Percentiles rank a stretch among this genome's conserved stretches.
These are phyloP conservation scores for Eugnorisma glareosa DNA, from an alignment of 2,888 invertebrate species.

Conservation along the genomic window DNA sequence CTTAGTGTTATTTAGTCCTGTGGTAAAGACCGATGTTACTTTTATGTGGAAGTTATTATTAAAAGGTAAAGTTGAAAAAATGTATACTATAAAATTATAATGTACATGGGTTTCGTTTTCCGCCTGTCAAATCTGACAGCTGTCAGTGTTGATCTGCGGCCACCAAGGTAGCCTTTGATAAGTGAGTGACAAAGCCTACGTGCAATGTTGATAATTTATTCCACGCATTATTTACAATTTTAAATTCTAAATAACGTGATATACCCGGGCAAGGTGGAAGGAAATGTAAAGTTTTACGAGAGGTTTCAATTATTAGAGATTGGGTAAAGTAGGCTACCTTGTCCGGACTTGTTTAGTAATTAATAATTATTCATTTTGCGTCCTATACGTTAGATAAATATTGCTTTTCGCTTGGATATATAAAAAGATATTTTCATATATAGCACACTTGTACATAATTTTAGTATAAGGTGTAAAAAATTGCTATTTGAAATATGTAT, in stretches of 20 bases:
- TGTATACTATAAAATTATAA: slow-evolving; percentile 60
- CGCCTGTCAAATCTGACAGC: slow-evolving; percentile 66
- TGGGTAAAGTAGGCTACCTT: slow-evolving; percentile 49
- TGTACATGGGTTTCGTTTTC: slow-evolving; percentile 61
- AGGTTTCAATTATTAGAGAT: slow-evolving; percentile 65
- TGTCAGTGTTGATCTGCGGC: slow-evolving; percentile 59
- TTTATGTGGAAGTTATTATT: slow-evolving; percentile 35
- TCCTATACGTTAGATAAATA: slow-evolving; percentile 69
- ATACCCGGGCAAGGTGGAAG: slow-evolving; percentile 63
- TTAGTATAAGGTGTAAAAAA: slow-evolving; percentile 84
- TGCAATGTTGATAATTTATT: slow-evolving; percentile 68
- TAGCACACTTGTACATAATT: slow-evolving; percentile 84
- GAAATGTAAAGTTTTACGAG: slow-evolving; percentile 55
- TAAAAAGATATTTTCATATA: slow-evolving; percentile 83
- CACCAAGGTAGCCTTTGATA: slow-evolving; percentile 56
- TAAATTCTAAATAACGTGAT: slow-evolving; percentile 70
- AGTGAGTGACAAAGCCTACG: slow-evolving; percentile 58
- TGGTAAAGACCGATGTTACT: slow-evolving; percentile 12
- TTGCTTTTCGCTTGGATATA: slow-evolving; percentile 75
- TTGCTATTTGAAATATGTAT: slow-evolving; percentile 76
- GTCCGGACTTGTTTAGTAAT: slow-evolving; percentile 64
- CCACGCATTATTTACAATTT: slow-evolving; percentile 70
- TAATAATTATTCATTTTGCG: slow-evolving; percentile 74
- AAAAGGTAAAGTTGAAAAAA: slow-evolving; percentile 32
- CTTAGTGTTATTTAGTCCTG: slow-evolving; percentile 31